Conservation (phyloP, 2,113 vertebrate species). For the Nothocercus nigrocapillus region DNA sequence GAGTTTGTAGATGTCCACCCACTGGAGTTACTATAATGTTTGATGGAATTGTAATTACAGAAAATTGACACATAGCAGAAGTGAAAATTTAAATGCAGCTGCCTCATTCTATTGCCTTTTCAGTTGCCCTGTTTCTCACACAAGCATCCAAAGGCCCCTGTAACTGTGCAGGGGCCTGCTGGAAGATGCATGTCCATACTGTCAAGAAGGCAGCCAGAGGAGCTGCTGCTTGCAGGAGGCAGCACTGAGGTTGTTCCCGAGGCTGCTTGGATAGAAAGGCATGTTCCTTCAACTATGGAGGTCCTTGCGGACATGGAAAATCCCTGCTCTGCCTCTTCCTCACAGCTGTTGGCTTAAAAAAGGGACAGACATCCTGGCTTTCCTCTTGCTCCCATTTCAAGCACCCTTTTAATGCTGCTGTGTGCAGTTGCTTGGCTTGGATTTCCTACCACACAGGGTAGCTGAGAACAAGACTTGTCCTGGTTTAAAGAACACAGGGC, state of each 20-base stretch:
- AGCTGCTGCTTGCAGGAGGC: background rate
- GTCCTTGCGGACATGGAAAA: background rate
- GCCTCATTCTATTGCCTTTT: slow-evolving; percentile 68
- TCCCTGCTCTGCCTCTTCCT: background rate
- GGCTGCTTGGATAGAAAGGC: background rate
- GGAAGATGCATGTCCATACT: background rate
- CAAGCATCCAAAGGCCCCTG: background rate
- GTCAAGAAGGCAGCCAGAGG: background rate
- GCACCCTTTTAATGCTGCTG: background rate
- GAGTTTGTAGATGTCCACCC: background rate
- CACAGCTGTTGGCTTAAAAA: background rate
- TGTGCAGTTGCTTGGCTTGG: background rate
- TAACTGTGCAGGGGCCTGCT: background rate
- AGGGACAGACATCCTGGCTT: background rate
- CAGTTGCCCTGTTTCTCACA: slow-evolving; percentile 47
- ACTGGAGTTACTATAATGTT: slow-evolving; percentile 18
- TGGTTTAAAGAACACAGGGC: background rate
- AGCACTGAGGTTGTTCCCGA: background rate
- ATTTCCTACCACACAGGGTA: background rate
- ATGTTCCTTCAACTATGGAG: background rate
- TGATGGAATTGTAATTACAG: slow-evolving; percentile 16
- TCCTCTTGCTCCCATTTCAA: background rate
- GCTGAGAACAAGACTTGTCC: background rate
- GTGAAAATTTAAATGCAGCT: slow-evolving; percentile 64
- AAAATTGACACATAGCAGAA: slow-evolving; percentile 35